Base-by-base conservation (phyloP, 2,888 invertebrate species). In the Trimorus sp. region DNA sequence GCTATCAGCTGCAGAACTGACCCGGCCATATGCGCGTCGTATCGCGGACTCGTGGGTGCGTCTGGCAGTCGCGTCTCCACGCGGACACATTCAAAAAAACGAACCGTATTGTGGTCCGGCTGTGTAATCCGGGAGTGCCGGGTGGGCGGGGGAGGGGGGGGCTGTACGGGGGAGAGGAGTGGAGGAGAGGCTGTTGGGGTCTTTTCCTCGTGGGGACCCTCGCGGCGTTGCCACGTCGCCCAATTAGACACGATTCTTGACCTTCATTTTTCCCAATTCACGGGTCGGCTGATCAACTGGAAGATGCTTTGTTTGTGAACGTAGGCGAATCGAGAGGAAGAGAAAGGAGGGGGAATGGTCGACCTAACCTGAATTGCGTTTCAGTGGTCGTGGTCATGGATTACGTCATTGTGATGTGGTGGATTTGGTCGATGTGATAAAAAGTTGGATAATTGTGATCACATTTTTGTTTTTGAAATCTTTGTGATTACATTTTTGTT, bases 1-100 rank as follows among this genome's bases (percentile, higher is more conserved):
- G 84, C 85, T 83, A 86, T 86, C 87, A 86, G 85, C 85, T 85
- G 85, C 84, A 83, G 83, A 86, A 85, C 85, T 87, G 86, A 87
- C 87, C 87, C 84, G 69, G 83, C 83, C 78, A 71, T 75, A 65
- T 60, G 66, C 59, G 74, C 36, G 51, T 56, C 60, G 51, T 70
- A 63, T 63, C 58, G 58, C 56, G 63, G 62, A 26, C 11, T 58
- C 63, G 70, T 69, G 77, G 77, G 77, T 77, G 77, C 77, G 77
- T 77, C 77, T 76, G 75, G 68, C 60, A 40, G 51, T 66, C 65
- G 63, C n/a, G 14, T 76, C 76, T 54, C 49, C 58, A 48, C 53
- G 76, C 56, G 62, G 76, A 69, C 62, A 56, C 77, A 77, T 77
- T 77, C 77, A 77, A 70, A 77, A 77, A 70, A 76, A 75, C 1